Base-by-base conservation (phyloP, 2,797 vertebrate genomes). In the Coregonus suidteri region DNA sequence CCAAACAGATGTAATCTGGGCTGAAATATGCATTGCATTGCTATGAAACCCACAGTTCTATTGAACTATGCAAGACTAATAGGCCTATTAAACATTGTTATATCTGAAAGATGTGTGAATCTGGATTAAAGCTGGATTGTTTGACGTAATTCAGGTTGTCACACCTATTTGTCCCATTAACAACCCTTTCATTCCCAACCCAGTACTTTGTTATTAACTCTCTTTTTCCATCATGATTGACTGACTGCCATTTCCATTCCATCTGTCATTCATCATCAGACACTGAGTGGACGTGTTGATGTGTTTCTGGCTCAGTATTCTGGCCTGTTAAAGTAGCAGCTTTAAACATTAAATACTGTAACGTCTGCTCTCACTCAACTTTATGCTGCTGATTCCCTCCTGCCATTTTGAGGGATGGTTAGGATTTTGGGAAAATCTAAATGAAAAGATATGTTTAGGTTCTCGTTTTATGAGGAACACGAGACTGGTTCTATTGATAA, bases 1-100 rank as follows among this genome's bases (percentile, higher is more conserved):
- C 69, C 76, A 76, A 65, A 73, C 72, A 81, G 76, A 84, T 86
- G 77, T 70, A 0, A 65, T 34, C 83, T 54, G 41, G 7, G 41
- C 41, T 41, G 41, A 41, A 41, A 41, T 11, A 47, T 47, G 41
- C 41, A 47, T 47, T 47, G 75, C 15, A 67, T 4, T 35, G 30
- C 15, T 35, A 35, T 67, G 3, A 31, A 66, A 31, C 31, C 31
- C 30, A 66, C 30, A 16, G 11, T 47, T 47, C 9, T 47, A 31
- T 34, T 31, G 1, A 66, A 15, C 20, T 0, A 30, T 15, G 34
- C 13, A 67, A 11, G 31, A 37, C 31, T 35, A 34, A 34, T 2
- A 34, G 15, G 65, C 31, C 3, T 13, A 13, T 35, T 35, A 67
- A 67, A 67, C 66, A 18, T 34, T 67, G n/a, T 67, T 13, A 4